Evolutionary conservation across 2,113 vertebrate species (phyloP), one percentile per base, ranked within the genome.

Genomic region (Heloderma charlesbogerti): DNA sequence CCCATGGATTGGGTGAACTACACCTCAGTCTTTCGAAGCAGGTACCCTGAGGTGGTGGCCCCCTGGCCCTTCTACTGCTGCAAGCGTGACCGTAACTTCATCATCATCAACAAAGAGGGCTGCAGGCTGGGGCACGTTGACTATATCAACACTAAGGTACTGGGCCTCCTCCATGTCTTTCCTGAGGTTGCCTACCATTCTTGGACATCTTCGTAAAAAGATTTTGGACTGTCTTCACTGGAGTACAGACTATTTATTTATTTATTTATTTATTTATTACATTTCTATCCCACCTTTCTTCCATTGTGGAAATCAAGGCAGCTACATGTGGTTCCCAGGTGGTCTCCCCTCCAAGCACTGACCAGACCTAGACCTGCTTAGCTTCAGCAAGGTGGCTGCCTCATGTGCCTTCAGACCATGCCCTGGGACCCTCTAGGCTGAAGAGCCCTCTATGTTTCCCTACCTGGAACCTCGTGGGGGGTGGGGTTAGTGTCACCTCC

Each of bases 1-100:
- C 97, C 98, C n/a, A n/a, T 90, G 88, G 98, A 98, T 88, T 98
- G 98, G 98, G 84, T 98, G 18, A 66, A 94, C 13, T 97, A 96
- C 82, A 95, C 95, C 2, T 98, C 98, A 0, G 84, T 94, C 81
- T 98, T 97, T 91, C 89, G 96, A 18, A 31, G 10, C 0, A 22
- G 77, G 31, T 96, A 93, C 63, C 87, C 94, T 0, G 95, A 94
- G 40, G 77, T 34, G n/a, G 85, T 84, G 1, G 95, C 93, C 67
- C 94, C 94, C 4, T 98, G 97, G 97, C 98, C 98, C 0, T 94
- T 96, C 0, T 90, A 95, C 92, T 98, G 98, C 94, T 98, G 98
- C 86, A 93, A 88, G 29, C 90, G 95, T 9, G 93, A 95, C 0
- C 90, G 75, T 82, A 97, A 96, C 88, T 97, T 96, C 69, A 93